These are phyloP conservation scores for Melangyna quadrimaculata DNA, from an alignment of 2,888 invertebrate genomes.

Conservation along the genomic window DNA sequence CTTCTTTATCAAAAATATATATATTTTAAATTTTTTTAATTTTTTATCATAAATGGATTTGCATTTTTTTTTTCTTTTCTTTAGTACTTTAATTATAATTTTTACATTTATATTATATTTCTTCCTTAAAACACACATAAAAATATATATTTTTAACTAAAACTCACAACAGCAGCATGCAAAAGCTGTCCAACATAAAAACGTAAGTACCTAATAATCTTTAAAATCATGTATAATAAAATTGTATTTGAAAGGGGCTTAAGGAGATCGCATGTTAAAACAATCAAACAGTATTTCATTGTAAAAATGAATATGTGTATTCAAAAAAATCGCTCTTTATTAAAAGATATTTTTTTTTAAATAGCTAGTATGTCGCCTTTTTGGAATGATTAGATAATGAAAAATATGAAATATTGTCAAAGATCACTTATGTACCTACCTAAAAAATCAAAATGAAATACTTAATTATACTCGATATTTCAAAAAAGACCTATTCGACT, in stretches of 20 bases:
- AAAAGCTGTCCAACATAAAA: conserved; percentile 78
- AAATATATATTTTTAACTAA: conserved; percentile 15
- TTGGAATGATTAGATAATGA: too few species aligned
- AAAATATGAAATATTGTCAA: too few species aligned
- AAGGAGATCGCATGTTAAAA: not conserved
- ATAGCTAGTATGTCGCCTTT: too few species aligned
- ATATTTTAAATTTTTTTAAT: conserved; percentile 36
- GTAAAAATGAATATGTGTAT: too few species aligned
- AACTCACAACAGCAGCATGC: conserved; percentile 76
- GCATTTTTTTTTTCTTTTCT: conserved; percentile 50
- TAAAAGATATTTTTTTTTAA: too few species aligned
- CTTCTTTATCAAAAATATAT: not conserved
- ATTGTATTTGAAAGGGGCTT: conserved; percentile 3
- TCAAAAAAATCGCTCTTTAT: too few species aligned
- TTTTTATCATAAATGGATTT: conserved; percentile 47
- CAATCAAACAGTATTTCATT: not conserved
- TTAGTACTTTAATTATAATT: conserved; percentile 28
- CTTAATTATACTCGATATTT: too few species aligned
- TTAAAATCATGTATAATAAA: conserved; percentile 34
- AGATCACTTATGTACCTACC: too few species aligned
- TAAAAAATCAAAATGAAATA: too few species aligned
- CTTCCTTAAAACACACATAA: conserved; percentile 34
- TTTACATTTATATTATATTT: conserved; percentile 44
- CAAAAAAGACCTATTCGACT: too few species aligned
- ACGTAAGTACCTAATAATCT: conserved; percentile 76